Percentiles rank a stretch among this genome's conserved stretches.
phyloP scores from a whole-genome alignment of 1,140 invertebrate genomes.

The Dendroctonus ponderosae region DNA sequence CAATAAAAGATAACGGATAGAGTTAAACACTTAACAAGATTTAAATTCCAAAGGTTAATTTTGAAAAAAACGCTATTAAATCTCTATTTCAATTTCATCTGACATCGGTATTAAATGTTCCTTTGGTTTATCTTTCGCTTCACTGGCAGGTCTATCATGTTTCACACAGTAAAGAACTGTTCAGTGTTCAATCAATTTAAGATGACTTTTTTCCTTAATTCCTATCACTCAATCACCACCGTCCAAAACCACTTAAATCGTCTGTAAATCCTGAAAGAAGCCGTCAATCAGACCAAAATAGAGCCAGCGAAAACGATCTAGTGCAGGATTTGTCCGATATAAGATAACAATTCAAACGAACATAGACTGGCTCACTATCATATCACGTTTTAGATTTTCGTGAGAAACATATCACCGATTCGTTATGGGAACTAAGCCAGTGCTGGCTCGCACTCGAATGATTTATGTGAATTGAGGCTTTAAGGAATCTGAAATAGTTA shows the following conservation, averaged over 20 bases:
- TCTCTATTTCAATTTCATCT: too few species aligned
- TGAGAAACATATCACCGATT: slow-evolving; percentile 29
- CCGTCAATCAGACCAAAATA: background rate
- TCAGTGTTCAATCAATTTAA: too few species aligned
- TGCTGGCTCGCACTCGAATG: background rate
- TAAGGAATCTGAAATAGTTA: slow-evolving; percentile 2
- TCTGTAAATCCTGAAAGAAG: background rate
- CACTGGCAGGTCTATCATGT: too few species aligned
- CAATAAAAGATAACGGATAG: too few species aligned
- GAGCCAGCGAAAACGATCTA: slow-evolving; percentile 7
- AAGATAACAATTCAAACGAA: slow-evolving; percentile 11
- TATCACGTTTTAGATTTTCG: slow-evolving; percentile 29
- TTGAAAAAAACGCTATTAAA: too few species aligned
- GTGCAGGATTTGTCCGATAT: slow-evolving; percentile 18
- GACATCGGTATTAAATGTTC: too few species aligned
- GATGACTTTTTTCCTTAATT: too few species aligned
- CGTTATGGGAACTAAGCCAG: slow-evolving; percentile 27
- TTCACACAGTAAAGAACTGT: too few species aligned
- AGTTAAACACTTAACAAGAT: too few species aligned
- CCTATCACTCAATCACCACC: background rate
- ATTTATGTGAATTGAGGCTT: slow-evolving; percentile 11
- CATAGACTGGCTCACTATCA: slow-evolving; percentile 11
- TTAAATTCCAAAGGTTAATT: too few species aligned
- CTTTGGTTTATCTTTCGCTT: too few species aligned
- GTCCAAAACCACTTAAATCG: background rate